These are phyloP conservation scores for Ctenicera cuprea DNA, from an alignment of 2,888 invertebrate species.

Conservation along the genomic window DNA sequence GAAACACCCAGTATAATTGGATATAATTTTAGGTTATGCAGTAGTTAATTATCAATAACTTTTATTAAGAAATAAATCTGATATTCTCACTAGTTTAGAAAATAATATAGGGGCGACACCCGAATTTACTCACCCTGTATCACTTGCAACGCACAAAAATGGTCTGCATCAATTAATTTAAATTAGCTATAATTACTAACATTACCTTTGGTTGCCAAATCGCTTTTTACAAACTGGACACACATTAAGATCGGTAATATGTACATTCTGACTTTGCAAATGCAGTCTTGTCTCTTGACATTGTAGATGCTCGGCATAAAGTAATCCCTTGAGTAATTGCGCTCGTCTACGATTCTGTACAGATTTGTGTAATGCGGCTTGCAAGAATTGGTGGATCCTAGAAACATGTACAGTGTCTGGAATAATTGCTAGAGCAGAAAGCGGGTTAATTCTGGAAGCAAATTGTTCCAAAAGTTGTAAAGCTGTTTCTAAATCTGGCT, in stretches of 20 bases:
- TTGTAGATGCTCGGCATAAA: constrained; percentile 90
- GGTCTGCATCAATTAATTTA: too few relatives aligned
- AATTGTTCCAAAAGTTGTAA: constrained; percentile 88
- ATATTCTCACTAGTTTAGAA: too few relatives aligned
- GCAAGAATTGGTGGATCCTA: constrained; percentile 77
- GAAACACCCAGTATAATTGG: too few relatives aligned
- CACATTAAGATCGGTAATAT: constrained; percentile 90
- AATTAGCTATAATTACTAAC: too few relatives aligned
- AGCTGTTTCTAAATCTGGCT: constrained; percentile 87
- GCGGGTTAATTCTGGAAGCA: constrained; percentile 89
- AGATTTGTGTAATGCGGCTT: constrained; percentile 80
- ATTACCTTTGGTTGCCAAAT: constrained; percentile 91
- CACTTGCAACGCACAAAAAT: too few relatives aligned
- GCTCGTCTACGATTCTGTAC: constrained; percentile 83
- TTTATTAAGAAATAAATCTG: too few relatives aligned
- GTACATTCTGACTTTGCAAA: constrained; percentile 87
- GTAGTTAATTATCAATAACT: too few relatives aligned
- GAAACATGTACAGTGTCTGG: constrained; percentile 87
- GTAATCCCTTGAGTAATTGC: constrained; percentile 87
- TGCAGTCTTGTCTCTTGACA: constrained; percentile 87
- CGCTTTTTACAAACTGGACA: constrained; percentile 95
- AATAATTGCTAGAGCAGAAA: constrained; percentile 85
- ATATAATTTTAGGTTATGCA: too few relatives aligned
- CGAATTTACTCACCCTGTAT: too few relatives aligned
- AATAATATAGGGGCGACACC: too few relatives aligned